phyloP scores from a whole-genome alignment of 2,888 invertebrate species.

The Hirudinaria manillensis region DNA sequence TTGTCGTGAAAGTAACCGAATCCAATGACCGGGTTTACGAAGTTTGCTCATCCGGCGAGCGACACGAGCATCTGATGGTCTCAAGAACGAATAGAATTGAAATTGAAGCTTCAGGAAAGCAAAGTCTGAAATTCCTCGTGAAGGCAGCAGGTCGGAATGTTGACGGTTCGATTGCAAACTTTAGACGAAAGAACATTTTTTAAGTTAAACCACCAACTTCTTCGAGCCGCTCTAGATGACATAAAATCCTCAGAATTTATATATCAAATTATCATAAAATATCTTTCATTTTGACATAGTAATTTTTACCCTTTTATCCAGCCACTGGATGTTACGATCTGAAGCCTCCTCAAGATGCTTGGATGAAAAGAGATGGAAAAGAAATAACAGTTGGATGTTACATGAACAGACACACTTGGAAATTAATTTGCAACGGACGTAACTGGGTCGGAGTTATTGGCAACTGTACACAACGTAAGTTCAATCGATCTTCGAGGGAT shows the following conservation, averaged over 20 bases:
- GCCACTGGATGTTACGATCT: constrained; percentile 32
- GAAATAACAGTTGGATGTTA: constrained; percentile 27
- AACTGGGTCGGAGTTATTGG: constrained; percentile 31
- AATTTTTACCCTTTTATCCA: not conserved
- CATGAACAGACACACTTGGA: constrained; percentile 28
- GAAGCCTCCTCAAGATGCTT: constrained; percentile 28
- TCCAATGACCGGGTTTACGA: not conserved
- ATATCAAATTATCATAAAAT: not conserved
- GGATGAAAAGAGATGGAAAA: constrained; percentile 21
- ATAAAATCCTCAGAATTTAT: too few species aligned
- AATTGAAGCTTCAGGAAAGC: not conserved
- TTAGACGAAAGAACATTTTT: too few species aligned
- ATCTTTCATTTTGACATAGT: not conserved
- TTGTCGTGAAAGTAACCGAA: not conserved
- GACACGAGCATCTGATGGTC: not conserved
- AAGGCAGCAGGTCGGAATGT: not conserved
- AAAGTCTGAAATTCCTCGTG: not conserved
- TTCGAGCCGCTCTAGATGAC: too few species aligned
- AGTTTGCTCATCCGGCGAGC: not conserved
- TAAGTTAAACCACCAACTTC: too few species aligned
- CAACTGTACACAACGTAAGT: constrained; percentile 25
- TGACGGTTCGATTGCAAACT: too few species aligned
- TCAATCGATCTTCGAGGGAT: too few species aligned
- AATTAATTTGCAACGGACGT: constrained; percentile 25
- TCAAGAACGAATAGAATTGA: constrained; percentile 1